These are phyloP conservation scores for Zaprionus taronus DNA, from an alignment of 1,140 invertebrate genomes.

Conservation along the genomic window DNA sequence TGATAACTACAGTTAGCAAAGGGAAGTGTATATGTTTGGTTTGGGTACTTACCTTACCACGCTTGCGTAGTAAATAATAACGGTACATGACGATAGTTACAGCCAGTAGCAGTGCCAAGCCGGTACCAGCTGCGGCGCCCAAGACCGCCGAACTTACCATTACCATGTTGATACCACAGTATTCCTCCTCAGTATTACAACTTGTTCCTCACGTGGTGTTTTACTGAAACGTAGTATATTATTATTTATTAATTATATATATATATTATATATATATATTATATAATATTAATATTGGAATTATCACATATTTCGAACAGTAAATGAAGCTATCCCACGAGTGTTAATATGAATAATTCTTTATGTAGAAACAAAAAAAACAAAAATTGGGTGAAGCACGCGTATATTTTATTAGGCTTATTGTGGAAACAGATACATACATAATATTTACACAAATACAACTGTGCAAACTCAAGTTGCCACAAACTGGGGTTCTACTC, in stretches of 20 bases:
- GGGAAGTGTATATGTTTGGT: neutral
- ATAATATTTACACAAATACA: conserved; percentile 23
- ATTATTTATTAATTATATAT: no score
- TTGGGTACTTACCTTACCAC: conserved; percentile 70
- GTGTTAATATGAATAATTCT: neutral
- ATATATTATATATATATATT: no score
- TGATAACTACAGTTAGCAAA: neutral
- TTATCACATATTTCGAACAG: neutral
- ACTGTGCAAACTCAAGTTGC: conserved; percentile 22
- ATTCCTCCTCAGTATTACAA: neutral
- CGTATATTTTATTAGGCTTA: neutral
- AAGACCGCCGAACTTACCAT: conserved; percentile 88
- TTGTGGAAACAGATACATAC: conserved; percentile 7
- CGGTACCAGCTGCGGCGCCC: conserved; percentile 88
- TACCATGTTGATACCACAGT: conserved; percentile 59
- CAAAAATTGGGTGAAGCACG: neutral
- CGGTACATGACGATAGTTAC: conserved; percentile 88
- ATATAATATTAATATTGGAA: neutral
- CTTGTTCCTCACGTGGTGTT: neutral
- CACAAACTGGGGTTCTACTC: neutral
- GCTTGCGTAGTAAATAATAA: conserved; percentile 86
- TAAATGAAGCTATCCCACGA: neutral
- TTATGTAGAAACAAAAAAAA: neutral
- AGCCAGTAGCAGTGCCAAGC: conserved; percentile 87
- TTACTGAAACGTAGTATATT: neutral